Base-by-base conservation (phyloP, 2,888 invertebrate species). In the Lithophane semibrunnea region DNA sequence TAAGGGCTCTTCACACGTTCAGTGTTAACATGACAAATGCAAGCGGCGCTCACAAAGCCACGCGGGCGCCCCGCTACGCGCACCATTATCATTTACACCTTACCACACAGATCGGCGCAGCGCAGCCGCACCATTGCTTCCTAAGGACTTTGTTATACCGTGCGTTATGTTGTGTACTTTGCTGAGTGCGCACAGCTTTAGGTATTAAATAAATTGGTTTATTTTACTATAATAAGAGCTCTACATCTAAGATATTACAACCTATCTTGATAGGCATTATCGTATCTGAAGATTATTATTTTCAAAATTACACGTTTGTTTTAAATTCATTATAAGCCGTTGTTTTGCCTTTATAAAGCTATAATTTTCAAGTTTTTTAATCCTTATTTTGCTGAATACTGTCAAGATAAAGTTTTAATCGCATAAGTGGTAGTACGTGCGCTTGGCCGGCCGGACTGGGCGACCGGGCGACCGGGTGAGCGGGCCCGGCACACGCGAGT, bases 11-110 rank as follows among this genome's bases (percentile, higher is more conserved):
- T 96, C 95, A 94, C 95, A 94, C 94, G 93, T 94, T 94, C 93
- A 93, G 96, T 94, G 96, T 94, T 95, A 96, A 96, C 95, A 95
- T 96, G 96, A 96, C 96, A 96, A 96, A 96, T 95, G 96, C 92
- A 91, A 68, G 90, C 91, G 91, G 89, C 73, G 86, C 82, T 81
- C 87, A 93, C 93, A 94, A 95, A 94, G 94, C 80, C 52, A 86
- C 83, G 87, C 88, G 94, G 94, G 92, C 91, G 93, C 91, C 93
- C 88, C 87, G 85, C 87, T 83, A 84, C 90, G 91, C 93, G 89
- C 91, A 91, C 92, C 91, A 92, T 92, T 91, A 89, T 86, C 88
- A 89, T 90, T 91, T 90, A 82, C 89, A 90, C 92, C 92, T 91
- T 92, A 91, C 92, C 93, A 89, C 88, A 89, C 87, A 88, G 85